Base-by-base conservation (phyloP, 2,888 invertebrate genomes). In the Elaeidobius kamerunicus region DNA sequence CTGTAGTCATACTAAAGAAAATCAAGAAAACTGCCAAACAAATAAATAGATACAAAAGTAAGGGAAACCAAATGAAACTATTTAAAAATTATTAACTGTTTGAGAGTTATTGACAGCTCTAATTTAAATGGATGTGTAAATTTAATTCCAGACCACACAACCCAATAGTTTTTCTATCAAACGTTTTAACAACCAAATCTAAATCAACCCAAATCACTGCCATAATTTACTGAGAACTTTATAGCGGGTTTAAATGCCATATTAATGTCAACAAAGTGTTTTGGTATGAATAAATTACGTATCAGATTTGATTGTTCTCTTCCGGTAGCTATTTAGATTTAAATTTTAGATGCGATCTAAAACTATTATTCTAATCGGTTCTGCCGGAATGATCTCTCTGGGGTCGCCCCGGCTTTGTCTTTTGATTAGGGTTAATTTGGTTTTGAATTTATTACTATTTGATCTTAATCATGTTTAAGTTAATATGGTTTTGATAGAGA, bases 321-420 rank as follows among this genome's bases (percentile, higher is more conserved):
- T 51, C 43, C 39, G 44, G 27, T 38, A 43, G 32, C 47, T 48
- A 41, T 43, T 53, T 48, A 43, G 47, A 53, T 43, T 48, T 30
- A 48, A 53, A 47, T 47, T 53, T 45, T 20, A 53, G 52, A 47
- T 52, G 35, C 39, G 30, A 39, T 49, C 45, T 42, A 35, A 41
- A 40, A 45, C 39, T 50, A 54, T 49, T 52, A 45, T 40, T 42
- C 35, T 49, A 54, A 45, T 49, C 44, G 40, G 32, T 38, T 39
- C n/a, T 39, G 34, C 18, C 5, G 32, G 23, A 42, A 30, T 35
- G 23, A 35, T 34, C 28, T 36, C n/a, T n/a, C n/a, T n/a, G n/a
- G n/a, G n/a, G n/a, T n/a, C n/a, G n/a, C n/a, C n/a, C n/a, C n/a
- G 32, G 40, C 51, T 34, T 52, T 45, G 51, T 45, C 32, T 52